These are phyloP conservation scores for Dyspetes luteomarginatus DNA, from an alignment of 2,888 invertebrate genomes.

Conservation along the genomic window DNA sequence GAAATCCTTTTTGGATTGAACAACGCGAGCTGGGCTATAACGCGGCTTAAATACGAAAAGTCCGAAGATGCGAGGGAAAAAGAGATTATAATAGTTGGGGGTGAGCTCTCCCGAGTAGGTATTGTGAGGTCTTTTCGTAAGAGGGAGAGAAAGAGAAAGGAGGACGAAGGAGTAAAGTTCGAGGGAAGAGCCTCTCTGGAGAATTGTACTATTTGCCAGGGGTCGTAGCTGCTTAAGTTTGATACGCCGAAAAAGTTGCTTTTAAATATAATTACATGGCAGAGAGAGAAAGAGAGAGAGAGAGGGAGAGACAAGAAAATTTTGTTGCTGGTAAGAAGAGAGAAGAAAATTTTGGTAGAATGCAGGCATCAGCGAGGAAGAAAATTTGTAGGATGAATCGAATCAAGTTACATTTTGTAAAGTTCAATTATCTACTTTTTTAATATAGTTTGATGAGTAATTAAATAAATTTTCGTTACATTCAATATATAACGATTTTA, in stretches of 20 bases:
- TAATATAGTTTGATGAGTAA: too few relatives aligned
- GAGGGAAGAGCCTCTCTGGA: neutral
- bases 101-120: neutral
- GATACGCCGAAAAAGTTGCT: neutral
- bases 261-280: slow-evolving; percentile 6
- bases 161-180: neutral
- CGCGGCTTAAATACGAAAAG: neutral
- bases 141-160: neutral
- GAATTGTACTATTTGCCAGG: slow-evolving; percentile 1
- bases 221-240: neutral
- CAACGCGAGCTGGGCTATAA: neutral
- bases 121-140: neutral
- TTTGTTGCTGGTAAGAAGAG: neutral
- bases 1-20: neutral
- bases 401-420: too few relatives aligned
- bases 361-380: neutral
- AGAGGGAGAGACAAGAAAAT: neutral
- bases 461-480: too few relatives aligned
- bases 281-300: neutral
- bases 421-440: neutral
- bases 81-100: slow-evolving; percentile 15
- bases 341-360: neutral
- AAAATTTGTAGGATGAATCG: too few relatives aligned
- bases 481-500: too few relatives aligned
- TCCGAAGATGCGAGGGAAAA: neutral